Percentiles rank a stretch among this genome's conserved stretches.
These are phyloP conservation scores for Paracanthobrama guichenoti DNA, from an alignment of 2,113 vertebrate species.

Conservation along the genomic window DNA sequence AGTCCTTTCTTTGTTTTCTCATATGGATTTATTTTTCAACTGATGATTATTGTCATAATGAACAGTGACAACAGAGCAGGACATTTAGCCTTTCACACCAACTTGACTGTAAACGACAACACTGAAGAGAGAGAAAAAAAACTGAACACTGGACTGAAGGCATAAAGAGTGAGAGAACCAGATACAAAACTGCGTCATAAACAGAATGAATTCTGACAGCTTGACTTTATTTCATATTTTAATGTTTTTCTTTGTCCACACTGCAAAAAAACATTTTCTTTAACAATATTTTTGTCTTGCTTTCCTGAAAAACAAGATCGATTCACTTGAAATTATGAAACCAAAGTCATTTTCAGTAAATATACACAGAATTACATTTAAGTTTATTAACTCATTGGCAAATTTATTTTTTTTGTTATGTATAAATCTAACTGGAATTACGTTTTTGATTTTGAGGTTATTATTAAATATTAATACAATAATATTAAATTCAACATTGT, in stretches of 20 bases:
- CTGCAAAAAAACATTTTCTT: not conserved
- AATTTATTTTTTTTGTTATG: not conserved
- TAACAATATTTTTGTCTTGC: not conserved
- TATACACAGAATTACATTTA: not conserved
- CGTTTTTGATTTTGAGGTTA: not conserved
- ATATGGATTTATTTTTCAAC: conserved; percentile 10
- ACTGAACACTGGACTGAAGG: not conserved
- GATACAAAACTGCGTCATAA: not conserved
- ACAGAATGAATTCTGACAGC: not conserved
- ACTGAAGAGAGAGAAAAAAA: not conserved
- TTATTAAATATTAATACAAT: not conserved
- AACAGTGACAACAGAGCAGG: not conserved
- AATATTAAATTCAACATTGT: not conserved
- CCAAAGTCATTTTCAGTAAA: not conserved
- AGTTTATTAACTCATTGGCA: not conserved
- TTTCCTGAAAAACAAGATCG: not conserved
- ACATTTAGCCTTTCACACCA: not conserved
- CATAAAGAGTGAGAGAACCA: not conserved
- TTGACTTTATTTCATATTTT: not conserved
- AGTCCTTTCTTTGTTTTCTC: not conserved
- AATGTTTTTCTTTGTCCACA: not conserved
- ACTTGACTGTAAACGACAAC: conserved; percentile 14
- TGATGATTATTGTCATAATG: conserved; percentile 6
- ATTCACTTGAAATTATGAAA: not conserved
- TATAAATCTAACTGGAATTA: not conserved